A percentile compares a stretch with the other conserved stretches of the same genome.
Conservation (phyloP, 2,888 invertebrate genomes). For the Operophtera brumata region DNA sequence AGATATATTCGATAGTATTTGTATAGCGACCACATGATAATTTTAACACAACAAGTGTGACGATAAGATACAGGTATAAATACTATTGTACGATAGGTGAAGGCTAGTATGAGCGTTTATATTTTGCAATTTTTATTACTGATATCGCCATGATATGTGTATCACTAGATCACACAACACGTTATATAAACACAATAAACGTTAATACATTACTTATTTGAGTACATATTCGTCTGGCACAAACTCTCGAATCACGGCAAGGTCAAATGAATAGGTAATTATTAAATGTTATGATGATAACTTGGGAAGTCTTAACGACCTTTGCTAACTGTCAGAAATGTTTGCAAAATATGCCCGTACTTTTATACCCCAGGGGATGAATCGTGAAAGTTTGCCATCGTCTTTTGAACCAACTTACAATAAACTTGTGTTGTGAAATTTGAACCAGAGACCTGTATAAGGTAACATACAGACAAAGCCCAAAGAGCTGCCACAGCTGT, state of each 20-base stretch:
- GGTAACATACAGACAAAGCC: too few relatives aligned
- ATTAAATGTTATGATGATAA: conserved; percentile 56
- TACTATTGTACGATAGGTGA: conserved; percentile 32
- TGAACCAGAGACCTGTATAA: background rate
- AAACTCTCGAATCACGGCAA: conserved; percentile 36
- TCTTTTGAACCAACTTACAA: conserved; percentile 14
- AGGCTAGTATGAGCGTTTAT: conserved; percentile 39
- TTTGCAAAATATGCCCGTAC: conserved; percentile 35
- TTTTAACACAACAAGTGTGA: conserved; percentile 37
- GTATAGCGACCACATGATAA: conserved; percentile 22
- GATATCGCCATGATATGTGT: conserved; percentile 40
- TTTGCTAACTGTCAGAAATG: conserved; percentile 37
- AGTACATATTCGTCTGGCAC: conserved; percentile 32
- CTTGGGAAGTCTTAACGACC: conserved; percentile 42
- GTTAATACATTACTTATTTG: conserved; percentile 17
- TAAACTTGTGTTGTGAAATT: conserved; percentile 5
- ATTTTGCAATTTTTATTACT: conserved; percentile 43
- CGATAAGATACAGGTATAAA: conserved; percentile 46
- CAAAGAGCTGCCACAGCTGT: too few relatives aligned
- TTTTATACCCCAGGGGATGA: conserved; percentile 24
- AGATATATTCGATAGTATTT: background rate
- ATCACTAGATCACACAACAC: conserved; percentile 1
- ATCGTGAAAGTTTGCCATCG: conserved; percentile 11
- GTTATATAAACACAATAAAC: conserved; percentile 25
- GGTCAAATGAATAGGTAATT: conserved; percentile 51